Evolutionary conservation across 2,888 invertebrate genomes (phyloP).

Genomic region (Erpobdella octoculata): DNA sequence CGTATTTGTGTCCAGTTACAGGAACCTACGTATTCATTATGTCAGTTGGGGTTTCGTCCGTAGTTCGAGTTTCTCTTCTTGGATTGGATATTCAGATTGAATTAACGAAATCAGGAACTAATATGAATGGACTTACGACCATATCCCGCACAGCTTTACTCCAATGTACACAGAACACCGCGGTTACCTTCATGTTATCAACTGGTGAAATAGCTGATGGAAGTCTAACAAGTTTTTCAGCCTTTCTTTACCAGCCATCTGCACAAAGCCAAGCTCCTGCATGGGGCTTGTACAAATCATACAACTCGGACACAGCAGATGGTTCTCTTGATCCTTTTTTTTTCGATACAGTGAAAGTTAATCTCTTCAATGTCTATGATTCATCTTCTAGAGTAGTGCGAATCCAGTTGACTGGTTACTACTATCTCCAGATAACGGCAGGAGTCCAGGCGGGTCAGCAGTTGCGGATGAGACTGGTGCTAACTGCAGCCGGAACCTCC

Average conservation of each 20-base stretch:
- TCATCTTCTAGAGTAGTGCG: background rate
- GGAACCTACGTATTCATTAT: slow-evolving; percentile 9
- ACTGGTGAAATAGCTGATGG: slow-evolving; percentile 12
- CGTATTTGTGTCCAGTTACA: slow-evolving; percentile 22
- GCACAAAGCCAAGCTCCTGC: background rate
- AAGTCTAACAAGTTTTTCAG: slow-evolving; percentile 16
- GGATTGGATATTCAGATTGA: slow-evolving; percentile 18
- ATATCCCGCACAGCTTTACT: slow-evolving; percentile 19
- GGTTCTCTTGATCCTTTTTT: slow-evolving; percentile 28
- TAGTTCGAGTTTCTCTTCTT: background rate
- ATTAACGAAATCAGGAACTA: background rate
- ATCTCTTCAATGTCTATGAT: slow-evolving; percentile 20
- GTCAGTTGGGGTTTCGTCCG: background rate
- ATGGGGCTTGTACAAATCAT: slow-evolving; percentile 27
- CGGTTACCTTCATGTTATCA: slow-evolving; percentile 9
- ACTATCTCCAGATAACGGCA: slow-evolving; percentile 26
- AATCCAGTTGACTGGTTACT: slow-evolving; percentile 23
- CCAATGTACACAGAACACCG: slow-evolving; percentile 3
- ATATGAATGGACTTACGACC: slow-evolving; percentile 21
- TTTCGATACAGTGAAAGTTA: slow-evolving; percentile 24
- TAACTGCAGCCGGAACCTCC: background rate
- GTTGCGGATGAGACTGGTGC: slow-evolving; percentile 11
- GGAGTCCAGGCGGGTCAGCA: background rate
- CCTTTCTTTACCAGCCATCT: background rate
- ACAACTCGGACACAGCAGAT: slow-evolving; percentile 12